Percentiles rank a stretch among this genome's conserved stretches.
Conservation (phyloP, 2,113 vertebrate species). For the Turnix velox region DNA sequence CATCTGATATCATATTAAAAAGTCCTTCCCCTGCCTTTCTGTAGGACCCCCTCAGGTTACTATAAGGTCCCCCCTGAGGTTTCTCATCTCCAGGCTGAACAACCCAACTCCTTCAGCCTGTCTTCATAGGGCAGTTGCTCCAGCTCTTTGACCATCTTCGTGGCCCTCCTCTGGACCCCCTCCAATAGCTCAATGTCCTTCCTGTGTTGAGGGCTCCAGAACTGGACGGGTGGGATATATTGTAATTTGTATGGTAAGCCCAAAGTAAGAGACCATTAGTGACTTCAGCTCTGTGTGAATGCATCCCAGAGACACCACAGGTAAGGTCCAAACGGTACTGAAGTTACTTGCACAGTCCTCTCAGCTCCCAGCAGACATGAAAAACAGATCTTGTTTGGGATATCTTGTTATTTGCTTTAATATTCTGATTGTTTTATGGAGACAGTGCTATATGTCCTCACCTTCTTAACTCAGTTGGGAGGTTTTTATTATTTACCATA, state of each 20-base stretch:
- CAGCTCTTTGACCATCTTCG: too few relatives aligned
- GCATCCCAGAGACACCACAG: background rate
- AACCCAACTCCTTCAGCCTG: too few relatives aligned
- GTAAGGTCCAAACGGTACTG: background rate
- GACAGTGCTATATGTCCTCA: background rate
- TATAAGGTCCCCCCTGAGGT: too few relatives aligned
- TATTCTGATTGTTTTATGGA: background rate
- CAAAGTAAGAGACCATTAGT: background rate
- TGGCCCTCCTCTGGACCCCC: too few relatives aligned
- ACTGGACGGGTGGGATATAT: too few relatives aligned
- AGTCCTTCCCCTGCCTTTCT: too few relatives aligned
- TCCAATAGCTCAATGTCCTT: too few relatives aligned
- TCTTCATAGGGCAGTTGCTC: too few relatives aligned
- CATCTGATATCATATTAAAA: too few relatives aligned
- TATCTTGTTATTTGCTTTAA: background rate
- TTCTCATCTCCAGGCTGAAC: too few relatives aligned
- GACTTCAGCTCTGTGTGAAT: background rate
- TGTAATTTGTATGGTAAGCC: background rate
- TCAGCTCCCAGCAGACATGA: background rate
- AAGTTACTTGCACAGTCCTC: background rate
- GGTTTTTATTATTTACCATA: background rate
- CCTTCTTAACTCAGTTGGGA: background rate
- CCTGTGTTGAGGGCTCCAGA: too few relatives aligned
- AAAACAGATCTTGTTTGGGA: background rate
- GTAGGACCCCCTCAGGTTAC: too few relatives aligned